Conservation (phyloP, 2,113 vertebrate genomes). For the Cottus gobio region DNA sequence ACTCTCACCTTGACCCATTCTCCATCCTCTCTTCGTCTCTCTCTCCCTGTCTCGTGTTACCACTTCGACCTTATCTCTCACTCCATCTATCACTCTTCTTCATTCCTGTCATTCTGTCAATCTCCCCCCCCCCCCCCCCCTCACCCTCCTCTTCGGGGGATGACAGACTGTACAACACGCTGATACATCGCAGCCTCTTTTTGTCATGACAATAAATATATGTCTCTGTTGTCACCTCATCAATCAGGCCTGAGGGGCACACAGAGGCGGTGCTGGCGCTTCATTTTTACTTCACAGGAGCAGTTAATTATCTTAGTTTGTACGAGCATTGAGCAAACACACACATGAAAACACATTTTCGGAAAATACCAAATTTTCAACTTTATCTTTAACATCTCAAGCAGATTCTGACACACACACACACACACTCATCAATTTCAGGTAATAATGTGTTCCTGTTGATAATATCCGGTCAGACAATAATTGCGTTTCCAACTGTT, state of each 20-base stretch:
- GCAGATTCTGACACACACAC: background rate
- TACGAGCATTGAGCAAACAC: background rate
- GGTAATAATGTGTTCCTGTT: conserved; percentile 67
- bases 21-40: conserved; percentile 18
- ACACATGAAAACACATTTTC: conserved; percentile 9
- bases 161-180: conserved; percentile 13
- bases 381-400: background rate
- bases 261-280: background rate
- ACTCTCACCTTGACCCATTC: conserved; percentile 60
- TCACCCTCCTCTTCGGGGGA: conserved; percentile 5
- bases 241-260: conserved; percentile 54
- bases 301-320: background rate
- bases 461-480: conserved; percentile 51
- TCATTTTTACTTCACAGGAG: background rate
- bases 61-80: conserved; percentile 35
- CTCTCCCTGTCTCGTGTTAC: conserved; percentile 51
- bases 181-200: conserved; percentile 43
- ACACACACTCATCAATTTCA: conserved; percentile 32
- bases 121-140: background rate
- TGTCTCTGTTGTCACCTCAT: conserved; percentile 70
- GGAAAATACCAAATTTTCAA: background rate
- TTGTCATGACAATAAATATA: conserved; percentile 56
- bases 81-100: conserved; percentile 13
- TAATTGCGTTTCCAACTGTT: conserved; percentile 82
- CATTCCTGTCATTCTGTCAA: conserved; percentile 26